Base-by-base conservation (phyloP, 2,797 vertebrate genomes). In the Champsocephalus esox region DNA sequence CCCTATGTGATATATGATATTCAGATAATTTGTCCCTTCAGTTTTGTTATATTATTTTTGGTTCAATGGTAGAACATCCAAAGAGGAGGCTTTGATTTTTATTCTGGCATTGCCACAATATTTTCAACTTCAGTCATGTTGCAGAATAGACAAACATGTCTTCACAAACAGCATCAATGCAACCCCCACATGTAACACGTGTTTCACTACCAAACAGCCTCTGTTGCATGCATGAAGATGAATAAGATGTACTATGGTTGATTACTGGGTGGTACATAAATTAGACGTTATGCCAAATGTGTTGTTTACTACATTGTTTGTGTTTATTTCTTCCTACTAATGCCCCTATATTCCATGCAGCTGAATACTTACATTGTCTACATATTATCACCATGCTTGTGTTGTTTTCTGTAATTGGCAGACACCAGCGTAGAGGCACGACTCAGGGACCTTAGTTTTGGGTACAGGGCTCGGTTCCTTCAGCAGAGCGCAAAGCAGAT, bases 381-480 rank as follows among this genome's bases (percentile, higher is more conserved):
- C 34, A 34, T 34, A 34, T 54, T 28, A 3, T 48, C 19, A 14
- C 21, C 1, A 12, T 43, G 14, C 43, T 17, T 52, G 0, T 56
- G 8, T 66, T 72, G 21, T 73, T 73, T 58, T 45, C 24, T 82
- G 0, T 70, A n/a, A 17, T 59, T 79, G 54, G 12, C 89, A 99
- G 98, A 94, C 6, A 70, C 74, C 17, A 91, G 92, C 0, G 93
- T 96, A 0, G 96, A 99, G 86, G 86, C 87, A 4, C 72, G 73
- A 65, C 95, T 99, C 77, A 94, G 95, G 74, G 94, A 95, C 3
- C 93, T 99, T 57, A 96, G 97, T 45, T 98, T 99, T 49, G 98
- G 98, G 4, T 99, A 99, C 92, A 95, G 98, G 51, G 98, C 98
- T 52, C 95, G 89, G 66, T 99, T 96, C 12, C 87, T 99, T 70